Evolutionary conservation across 2,888 invertebrate genomes (phyloP).

Genomic region (Apeira syringaria): DNA sequence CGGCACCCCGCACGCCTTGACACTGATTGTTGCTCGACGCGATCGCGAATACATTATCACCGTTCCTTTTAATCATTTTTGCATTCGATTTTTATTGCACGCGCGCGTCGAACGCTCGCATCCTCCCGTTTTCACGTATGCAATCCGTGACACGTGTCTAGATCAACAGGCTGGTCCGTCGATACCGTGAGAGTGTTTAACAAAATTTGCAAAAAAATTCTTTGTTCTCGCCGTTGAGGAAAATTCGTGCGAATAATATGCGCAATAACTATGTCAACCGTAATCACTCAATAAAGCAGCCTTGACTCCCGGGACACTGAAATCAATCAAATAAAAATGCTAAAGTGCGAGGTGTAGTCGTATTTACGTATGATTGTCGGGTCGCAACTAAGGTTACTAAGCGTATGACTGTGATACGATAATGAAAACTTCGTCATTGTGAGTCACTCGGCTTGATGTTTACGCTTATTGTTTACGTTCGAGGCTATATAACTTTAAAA

Average conservation of each 20-base stretch:
- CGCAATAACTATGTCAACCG: conserved; percentile 54
- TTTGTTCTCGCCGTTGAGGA: conserved; percentile 75
- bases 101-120: conserved; percentile 68
- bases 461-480: conserved; percentile 77
- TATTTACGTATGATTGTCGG: conserved; percentile 61
- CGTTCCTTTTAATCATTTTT: conserved; percentile 83
- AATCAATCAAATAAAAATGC: conserved; percentile 40
- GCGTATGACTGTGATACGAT: conserved; percentile 72
- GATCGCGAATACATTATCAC: conserved; percentile 82
- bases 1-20: conserved; percentile 71
- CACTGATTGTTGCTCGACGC: conserved; percentile 80
- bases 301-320: conserved; percentile 52
- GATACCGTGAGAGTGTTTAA: conserved; percentile 53
- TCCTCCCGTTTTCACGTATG: conserved; percentile 69
- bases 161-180: conserved; percentile 76
- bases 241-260: conserved; percentile 60
- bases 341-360: conserved; percentile 49
- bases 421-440: conserved; percentile 79
- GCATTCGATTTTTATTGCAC: conserved; percentile 73
- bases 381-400: conserved; percentile 68
- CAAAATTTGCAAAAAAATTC: conserved; percentile 56
- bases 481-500: conserved; percentile 43
- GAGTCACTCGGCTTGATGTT: conserved; percentile 77
- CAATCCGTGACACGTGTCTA: conserved; percentile 63
- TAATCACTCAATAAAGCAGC: conserved; percentile 56